Conservation (phyloP, 2,888 invertebrate species). For the Conops quadrifasciatus region DNA sequence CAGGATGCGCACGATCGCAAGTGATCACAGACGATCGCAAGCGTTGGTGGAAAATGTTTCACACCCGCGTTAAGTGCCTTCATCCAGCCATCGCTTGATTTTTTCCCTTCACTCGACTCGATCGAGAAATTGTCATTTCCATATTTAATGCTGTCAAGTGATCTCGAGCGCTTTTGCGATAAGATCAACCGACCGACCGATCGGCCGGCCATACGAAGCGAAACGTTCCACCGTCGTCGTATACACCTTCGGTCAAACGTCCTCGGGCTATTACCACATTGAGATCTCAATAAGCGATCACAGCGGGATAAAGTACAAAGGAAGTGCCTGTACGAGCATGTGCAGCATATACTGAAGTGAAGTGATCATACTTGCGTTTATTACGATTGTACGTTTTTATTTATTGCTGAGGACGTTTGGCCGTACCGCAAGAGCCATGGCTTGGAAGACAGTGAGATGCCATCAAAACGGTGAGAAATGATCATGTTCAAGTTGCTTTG, state of each 20-base stretch:
- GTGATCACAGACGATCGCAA: too few species aligned
- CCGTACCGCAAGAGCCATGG: too few species aligned
- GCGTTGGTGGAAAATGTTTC: conserved; percentile 9
- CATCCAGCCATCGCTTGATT: background rate
- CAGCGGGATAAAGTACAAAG: conserved; percentile 28
- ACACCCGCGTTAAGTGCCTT: conserved; percentile 32
- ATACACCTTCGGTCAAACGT: too few species aligned
- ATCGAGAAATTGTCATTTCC: conserved; percentile 26
- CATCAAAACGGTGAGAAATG: too few species aligned
- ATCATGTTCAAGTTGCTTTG: too few species aligned
- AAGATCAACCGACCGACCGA: conserved; percentile 18
- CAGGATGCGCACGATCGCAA: too few species aligned
- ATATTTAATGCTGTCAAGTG: conserved; percentile 13
- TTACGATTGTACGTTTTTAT: background rate
- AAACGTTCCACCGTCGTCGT: too few species aligned
- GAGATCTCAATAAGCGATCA: conserved; percentile 29
- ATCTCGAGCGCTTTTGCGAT: conserved; percentile 28
- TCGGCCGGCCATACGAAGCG: background rate
- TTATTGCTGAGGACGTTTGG: background rate
- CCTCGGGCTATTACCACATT: conserved; percentile 17
- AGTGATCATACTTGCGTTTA: background rate
- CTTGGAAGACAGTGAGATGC: too few species aligned
- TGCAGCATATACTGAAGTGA: background rate
- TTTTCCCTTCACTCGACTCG: background rate
- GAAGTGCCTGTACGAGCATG: conserved; percentile 7